Percentiles rank a stretch among this genome's conserved stretches.
These are phyloP conservation scores for Poeciliopsis occidentalis DNA, from an alignment of 2,113 vertebrate genomes.

Conservation along the genomic window DNA sequence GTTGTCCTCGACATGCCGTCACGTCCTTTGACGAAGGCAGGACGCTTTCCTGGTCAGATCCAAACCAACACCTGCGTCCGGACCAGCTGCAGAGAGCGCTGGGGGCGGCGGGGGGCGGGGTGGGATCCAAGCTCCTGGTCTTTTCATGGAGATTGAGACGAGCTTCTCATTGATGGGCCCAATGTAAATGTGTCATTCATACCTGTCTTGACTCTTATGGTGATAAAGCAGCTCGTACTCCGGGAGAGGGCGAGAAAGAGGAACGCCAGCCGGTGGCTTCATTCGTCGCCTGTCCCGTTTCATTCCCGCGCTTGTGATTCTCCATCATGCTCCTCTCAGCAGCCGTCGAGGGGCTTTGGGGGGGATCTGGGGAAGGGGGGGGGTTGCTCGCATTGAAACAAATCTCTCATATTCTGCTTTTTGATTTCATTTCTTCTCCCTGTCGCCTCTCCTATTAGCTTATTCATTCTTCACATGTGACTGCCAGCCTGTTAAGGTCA, in stretches of 20 bases:
- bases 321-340: constrained; percentile 76
- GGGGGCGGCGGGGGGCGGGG: too few relatives aligned
- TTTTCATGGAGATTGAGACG: constrained; percentile 70
- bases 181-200: constrained; percentile 82
- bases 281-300: constrained; percentile 84
- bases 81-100: constrained; percentile 33
- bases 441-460: constrained; percentile 79
- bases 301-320: constrained; percentile 76
- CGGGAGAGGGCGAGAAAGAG: constrained; percentile 54
- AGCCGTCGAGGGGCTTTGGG: constrained; percentile 70
- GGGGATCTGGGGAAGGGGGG: too few relatives aligned
- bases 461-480: constrained; percentile 86
- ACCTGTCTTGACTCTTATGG: constrained; percentile 83
- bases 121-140: constrained; percentile 37
- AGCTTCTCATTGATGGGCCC: constrained; percentile 69
- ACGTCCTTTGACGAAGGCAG: not conserved
- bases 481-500: constrained; percentile 81
- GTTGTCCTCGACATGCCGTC: not conserved
- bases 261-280: constrained; percentile 75
- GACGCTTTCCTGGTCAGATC: constrained; percentile 25
- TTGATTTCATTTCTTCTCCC: constrained; percentile 79
- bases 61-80: constrained; percentile 45
- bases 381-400: constrained; percentile 70
- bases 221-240: constrained; percentile 80
- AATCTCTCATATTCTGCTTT: constrained; percentile 82